Evolutionary conservation across 2,888 invertebrate species (phyloP).

Genomic region (Galeruca laticollis): DNA sequence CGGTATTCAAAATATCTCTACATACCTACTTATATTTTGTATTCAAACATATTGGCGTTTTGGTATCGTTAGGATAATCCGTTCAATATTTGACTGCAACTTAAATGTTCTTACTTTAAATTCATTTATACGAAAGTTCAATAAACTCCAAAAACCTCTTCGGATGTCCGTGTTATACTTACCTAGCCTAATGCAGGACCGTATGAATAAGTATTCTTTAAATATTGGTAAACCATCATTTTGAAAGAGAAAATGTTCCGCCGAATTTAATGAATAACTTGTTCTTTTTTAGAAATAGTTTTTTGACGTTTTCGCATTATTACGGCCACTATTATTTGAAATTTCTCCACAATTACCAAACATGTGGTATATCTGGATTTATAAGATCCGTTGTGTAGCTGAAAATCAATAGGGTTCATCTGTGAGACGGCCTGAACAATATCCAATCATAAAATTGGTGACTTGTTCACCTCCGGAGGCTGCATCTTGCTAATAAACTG

Average conservation of each 20-base stretch:
- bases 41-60: not conserved
- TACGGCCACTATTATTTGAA: no score
- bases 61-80: not conserved
- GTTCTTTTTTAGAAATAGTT: no score
- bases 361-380: no score
- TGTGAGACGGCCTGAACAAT: no score
- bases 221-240: not conserved
- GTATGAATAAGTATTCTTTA: not conserved
- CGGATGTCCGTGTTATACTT: slow-evolving; percentile 25
- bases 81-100: slow-evolving; percentile 11
- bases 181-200: slow-evolving; percentile 14
- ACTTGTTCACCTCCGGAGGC: no score
- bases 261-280: no score
- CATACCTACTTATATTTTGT: not conserved
- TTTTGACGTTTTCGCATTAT: no score
- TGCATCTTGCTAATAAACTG: no score
- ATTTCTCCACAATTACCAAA: no score
- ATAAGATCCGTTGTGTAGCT: no score
- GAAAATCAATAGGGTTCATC: no score
- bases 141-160: slow-evolving; percentile 29
- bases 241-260: not conserved
- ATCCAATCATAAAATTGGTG: no score
- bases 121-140: slow-evolving; percentile 20
- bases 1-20: not conserved
- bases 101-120: slow-evolving; percentile 7